These are phyloP conservation scores for Hypotaenidia philippensis DNA, from an alignment of 2,797 vertebrate genomes.

Conservation along the genomic window DNA sequence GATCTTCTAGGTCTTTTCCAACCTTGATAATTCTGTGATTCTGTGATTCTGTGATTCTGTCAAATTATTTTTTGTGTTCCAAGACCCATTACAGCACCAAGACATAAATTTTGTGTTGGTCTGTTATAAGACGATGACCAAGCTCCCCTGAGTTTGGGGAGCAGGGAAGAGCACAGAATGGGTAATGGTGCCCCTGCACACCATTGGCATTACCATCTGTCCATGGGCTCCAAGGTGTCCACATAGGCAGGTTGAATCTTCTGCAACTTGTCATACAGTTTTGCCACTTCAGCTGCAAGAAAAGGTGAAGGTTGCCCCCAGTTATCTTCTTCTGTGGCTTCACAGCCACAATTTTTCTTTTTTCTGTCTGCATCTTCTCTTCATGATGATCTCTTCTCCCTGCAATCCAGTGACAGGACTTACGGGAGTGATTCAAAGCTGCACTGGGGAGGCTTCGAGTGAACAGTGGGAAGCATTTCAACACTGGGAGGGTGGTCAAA, in stretches of 20 bases:
- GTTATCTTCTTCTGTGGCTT: neutral
- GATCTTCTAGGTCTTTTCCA: no score
- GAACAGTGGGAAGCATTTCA: neutral
- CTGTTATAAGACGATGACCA: neutral
- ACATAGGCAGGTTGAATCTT: neutral
- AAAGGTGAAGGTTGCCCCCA: neutral
- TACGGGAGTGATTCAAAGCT: neutral
- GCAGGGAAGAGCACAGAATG: neutral
- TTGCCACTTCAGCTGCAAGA: neutral
- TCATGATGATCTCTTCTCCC: neutral
- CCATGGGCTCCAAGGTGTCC: accelerated
- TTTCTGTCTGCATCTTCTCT: neutral
- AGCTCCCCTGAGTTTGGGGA: accelerated
- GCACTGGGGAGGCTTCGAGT: neutral
- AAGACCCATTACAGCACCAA: neutral
- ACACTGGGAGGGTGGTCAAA: neutral
- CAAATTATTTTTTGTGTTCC: neutral
- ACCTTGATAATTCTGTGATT: no score
- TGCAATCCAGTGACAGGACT: neutral
- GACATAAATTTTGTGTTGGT: neutral
- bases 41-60: no score
- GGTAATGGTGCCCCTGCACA: neutral
- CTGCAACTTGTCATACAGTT: neutral
- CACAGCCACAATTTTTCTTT: neutral
- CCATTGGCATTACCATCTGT: accelerated